Evolutionary conservation across 2,113 vertebrate genomes (phyloP).

Genomic region (Gallinago media): DNA sequence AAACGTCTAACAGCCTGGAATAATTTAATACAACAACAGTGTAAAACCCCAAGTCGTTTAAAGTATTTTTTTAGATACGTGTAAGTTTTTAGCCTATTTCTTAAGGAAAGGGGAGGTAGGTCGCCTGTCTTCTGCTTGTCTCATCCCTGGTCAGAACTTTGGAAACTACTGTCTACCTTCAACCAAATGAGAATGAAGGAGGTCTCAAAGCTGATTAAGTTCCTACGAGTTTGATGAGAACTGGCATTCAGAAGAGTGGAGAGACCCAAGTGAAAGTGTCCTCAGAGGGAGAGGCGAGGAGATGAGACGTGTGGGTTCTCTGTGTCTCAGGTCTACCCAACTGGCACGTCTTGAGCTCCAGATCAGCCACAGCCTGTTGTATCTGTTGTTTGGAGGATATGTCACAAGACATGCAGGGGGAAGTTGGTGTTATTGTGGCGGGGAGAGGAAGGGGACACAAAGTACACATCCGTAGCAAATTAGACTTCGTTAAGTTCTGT

Average conservation of each 20-base stretch:
- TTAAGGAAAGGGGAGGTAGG: background rate
- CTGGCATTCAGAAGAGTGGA: background rate
- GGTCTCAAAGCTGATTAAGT: background rate
- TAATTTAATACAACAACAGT: background rate
- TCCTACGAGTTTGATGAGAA: background rate
- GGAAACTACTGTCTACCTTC: background rate
- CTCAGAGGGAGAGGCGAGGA: background rate
- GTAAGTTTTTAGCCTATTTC: background rate
- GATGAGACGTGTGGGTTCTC: background rate
- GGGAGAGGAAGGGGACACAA: slow-evolving; percentile 5
- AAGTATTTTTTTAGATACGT: background rate
- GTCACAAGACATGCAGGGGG: slow-evolving; percentile 39
- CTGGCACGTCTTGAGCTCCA: background rate
- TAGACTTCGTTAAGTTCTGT: background rate
- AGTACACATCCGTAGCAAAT: background rate
- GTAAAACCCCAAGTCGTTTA: background rate
- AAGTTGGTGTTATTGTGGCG: slow-evolving; percentile 38
- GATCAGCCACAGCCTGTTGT: background rate
- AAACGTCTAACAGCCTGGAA: background rate
- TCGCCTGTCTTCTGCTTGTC: background rate
- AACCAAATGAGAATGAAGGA: background rate
- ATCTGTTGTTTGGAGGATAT: slow-evolving; percentile 19
- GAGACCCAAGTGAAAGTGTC: background rate
- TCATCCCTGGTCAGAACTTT: background rate
- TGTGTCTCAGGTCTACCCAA: rapidly evolving